A percentile compares a stretch with the other conserved stretches of the same genome.
phyloP scores from a whole-genome alignment of 1,140 invertebrate species.

The Telenomus remus region DNA sequence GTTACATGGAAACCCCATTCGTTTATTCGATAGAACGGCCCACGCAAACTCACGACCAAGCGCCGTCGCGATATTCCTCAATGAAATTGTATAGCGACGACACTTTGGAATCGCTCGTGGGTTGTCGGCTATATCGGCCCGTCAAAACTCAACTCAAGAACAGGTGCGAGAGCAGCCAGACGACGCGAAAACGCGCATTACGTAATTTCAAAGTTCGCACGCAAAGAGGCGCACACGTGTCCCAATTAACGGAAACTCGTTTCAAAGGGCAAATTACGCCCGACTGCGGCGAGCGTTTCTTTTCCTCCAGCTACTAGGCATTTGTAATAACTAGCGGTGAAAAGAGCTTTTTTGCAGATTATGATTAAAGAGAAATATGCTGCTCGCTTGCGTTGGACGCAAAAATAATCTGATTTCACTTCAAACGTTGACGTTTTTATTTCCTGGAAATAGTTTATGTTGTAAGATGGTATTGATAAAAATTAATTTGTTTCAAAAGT shows the following conservation, averaged over 20 bases:
- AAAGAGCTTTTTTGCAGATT: constrained; percentile 14
- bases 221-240: constrained; percentile 33
- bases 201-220: constrained; percentile 31
- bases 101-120: background rate
- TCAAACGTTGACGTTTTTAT: no score
- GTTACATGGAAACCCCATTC: constrained; percentile 51
- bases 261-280: constrained; percentile 20
- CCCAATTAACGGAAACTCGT: constrained; percentile 44
- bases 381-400: no score
- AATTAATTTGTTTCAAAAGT: no score
- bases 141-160: constrained; percentile 10
- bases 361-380: constrained; percentile 14
- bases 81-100: constrained; percentile 33
- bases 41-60: constrained; percentile 17
- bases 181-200: constrained; percentile 10
- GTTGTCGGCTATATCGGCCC: background rate
- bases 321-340: constrained; percentile 19
- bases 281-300: constrained; percentile 9
- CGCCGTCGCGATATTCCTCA: constrained; percentile 4
- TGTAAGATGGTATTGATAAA: no score
- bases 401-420: no score
- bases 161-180: constrained; percentile 28
- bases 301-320: constrained; percentile 12
- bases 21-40: constrained; percentile 33
- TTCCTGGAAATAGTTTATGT: no score